These are phyloP conservation scores for Chironomus tentans DNA, from an alignment of 2,888 invertebrate genomes.

Conservation along the genomic window DNA sequence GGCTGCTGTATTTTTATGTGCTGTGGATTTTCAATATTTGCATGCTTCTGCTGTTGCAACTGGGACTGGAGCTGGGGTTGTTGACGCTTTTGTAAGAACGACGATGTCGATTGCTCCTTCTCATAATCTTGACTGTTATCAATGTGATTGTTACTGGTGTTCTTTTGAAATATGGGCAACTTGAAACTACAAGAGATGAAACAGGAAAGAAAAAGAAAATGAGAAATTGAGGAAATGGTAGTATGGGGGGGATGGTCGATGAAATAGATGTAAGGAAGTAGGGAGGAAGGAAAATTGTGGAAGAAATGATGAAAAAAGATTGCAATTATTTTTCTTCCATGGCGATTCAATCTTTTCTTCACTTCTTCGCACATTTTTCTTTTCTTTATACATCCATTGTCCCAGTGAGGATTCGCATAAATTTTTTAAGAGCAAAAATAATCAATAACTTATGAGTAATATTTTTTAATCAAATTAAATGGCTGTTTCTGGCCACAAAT, in stretches of 20 bases:
- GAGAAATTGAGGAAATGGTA: neutral
- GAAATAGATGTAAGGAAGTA: neutral
- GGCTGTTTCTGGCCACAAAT: no score
- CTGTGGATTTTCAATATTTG: neutral
- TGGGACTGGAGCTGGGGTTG: conserved; percentile 25
- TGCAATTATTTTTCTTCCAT: neutral
- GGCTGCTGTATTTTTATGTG: neutral
- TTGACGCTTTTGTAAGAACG: neutral
- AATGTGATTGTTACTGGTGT: conserved; percentile 9
- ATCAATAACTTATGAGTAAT: no score
- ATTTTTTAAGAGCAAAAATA: no score
- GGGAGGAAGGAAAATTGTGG: neutral
- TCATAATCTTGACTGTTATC: conserved; percentile 18
- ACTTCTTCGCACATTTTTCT: no score
- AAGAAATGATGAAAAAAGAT: neutral
- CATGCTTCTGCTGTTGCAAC: conserved; percentile 20
- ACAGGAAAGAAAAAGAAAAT: neutral
- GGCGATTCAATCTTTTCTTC: neutral
- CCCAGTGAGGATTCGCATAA: no score
- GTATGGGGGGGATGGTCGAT: neutral
- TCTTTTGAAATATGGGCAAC: conserved; percentile 17
- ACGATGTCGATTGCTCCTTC: conserved; percentile 15
- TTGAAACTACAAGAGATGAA: conserved; percentile 3
- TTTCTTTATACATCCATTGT: no score
- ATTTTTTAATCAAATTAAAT: no score